phyloP scores from a whole-genome alignment of 2,113 vertebrate species.

The Aix galericulata region DNA sequence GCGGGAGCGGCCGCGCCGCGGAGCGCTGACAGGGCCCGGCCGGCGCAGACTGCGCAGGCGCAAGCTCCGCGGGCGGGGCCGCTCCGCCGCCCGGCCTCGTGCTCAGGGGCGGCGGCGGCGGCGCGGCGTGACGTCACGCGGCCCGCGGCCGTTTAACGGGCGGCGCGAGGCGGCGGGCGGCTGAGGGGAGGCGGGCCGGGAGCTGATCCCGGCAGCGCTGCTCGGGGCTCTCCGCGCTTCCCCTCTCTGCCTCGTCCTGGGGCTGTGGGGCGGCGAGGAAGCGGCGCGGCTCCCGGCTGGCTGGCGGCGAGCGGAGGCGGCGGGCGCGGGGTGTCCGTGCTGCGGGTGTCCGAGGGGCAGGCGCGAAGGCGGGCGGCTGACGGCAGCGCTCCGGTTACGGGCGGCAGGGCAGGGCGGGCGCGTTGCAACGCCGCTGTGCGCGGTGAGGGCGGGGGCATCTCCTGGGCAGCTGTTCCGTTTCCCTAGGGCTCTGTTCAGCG shows the following conservation, averaged over 20 bases:
- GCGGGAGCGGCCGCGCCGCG: background rate
- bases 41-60: background rate
- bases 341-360: too few species aligned
- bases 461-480: background rate
- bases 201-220: too few species aligned
- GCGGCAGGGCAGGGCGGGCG: background rate
- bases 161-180: too few species aligned
- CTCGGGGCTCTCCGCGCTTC: too few species aligned
- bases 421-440: accelerated
- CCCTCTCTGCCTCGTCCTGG: too few species aligned
- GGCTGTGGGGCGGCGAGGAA: too few species aligned
- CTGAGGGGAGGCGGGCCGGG: too few species aligned
- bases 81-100: background rate
- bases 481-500: background rate
- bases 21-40: background rate
- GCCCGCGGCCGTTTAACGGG: background rate
- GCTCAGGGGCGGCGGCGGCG: background rate
- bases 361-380: too few species aligned
- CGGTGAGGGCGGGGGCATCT: background rate
- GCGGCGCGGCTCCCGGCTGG: too few species aligned
- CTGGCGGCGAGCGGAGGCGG: too few species aligned
- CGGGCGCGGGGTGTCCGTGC: too few species aligned
- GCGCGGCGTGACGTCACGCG: background rate
- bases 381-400: background rate
- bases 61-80: background rate